Base-by-base conservation (phyloP, 2,888 invertebrate genomes). In the Ischnus inquisitorius region DNA sequence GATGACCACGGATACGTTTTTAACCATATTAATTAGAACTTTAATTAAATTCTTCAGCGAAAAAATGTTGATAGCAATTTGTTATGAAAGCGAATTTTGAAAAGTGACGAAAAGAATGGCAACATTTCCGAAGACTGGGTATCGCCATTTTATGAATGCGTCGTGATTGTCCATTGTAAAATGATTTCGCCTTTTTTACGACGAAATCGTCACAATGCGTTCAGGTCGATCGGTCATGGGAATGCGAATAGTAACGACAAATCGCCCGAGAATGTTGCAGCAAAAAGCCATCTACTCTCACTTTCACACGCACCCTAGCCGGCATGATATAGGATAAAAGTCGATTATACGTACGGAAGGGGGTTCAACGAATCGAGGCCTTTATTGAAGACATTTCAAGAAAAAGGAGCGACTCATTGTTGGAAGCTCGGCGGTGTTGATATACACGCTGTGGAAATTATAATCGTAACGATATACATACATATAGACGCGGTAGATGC, bases 341-440 rank as follows among this genome's bases (percentile, higher is more conserved):
- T 34, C 28, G 25, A 69, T 48, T 51, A 51, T 10, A 10, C 25
- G 28, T 22, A 48, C 14, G 34, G 51, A 48, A 68, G 28, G 48
- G 14, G 43, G 16, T 62, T 62, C 14, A 46, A 51, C 75, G 39
- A 65, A 67, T 62, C 69, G 78, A 62, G 67, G 57, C 46, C 28
- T 25, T 62, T 34, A 69, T 69, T 62, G 1, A n/a, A 67, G 22
- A n/a, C 43, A 16, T 22, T n/a, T n/a, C n/a, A n/a, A 22, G 39
- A 39, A 46, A 57, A 76, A 41, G 41, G 34, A 34, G 25, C 57
- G 4, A 67, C 43, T 14, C 65, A 76, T 57, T 67, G 76, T 76
- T 41, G 22, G 34, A 4, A 19, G 3, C 19, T 28, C n/a, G 12
- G 19, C n/a, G 25, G 25, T 8, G 16, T 19, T 25, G 51, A 67